phyloP scores from a whole-genome alignment of 2,888 invertebrate genomes.

The Cataglyphis cursor region DNA sequence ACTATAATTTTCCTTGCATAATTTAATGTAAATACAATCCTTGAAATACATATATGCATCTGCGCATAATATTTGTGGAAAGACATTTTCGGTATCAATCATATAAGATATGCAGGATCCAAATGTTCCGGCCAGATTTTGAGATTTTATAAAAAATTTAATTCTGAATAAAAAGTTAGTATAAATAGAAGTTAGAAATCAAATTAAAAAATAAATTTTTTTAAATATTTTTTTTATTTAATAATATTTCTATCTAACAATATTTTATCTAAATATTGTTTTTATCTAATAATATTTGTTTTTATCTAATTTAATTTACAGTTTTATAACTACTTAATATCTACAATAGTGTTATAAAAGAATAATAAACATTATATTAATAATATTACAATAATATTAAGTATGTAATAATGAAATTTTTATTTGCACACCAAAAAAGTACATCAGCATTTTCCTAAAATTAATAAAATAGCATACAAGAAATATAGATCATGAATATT shows the following conservation, averaged over 20 bases:
- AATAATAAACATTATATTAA: neutral
- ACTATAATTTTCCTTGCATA: conserved; percentile 35
- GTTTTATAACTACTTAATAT: neutral
- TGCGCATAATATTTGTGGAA: neutral
- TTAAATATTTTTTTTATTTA: neutral
- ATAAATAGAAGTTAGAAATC: conserved; percentile 7
- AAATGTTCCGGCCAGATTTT: too few species aligned
- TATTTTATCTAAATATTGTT: neutral
- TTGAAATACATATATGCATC: conserved; percentile 17
- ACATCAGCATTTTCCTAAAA: conserved; percentile 29
- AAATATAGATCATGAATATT: conserved; percentile 39
- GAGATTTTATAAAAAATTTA: too few species aligned
- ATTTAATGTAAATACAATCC: neutral
- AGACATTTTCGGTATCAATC: neutral
- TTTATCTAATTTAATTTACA: neutral
- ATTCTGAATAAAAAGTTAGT: neutral
- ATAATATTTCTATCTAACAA: too few species aligned
- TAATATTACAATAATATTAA: neutral
- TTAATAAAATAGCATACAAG: conserved; percentile 25
- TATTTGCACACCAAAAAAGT: neutral
- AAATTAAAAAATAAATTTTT: conserved; percentile 2
- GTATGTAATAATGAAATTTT: neutral
- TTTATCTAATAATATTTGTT: conserved; percentile 1
- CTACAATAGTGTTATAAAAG: neutral
- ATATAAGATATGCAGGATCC: too few species aligned